Evolutionary conservation across 2,113 vertebrate genomes (phyloP), one percentile per base, ranked within the genome.

Genomic region (Anolis sagrei): DNA sequence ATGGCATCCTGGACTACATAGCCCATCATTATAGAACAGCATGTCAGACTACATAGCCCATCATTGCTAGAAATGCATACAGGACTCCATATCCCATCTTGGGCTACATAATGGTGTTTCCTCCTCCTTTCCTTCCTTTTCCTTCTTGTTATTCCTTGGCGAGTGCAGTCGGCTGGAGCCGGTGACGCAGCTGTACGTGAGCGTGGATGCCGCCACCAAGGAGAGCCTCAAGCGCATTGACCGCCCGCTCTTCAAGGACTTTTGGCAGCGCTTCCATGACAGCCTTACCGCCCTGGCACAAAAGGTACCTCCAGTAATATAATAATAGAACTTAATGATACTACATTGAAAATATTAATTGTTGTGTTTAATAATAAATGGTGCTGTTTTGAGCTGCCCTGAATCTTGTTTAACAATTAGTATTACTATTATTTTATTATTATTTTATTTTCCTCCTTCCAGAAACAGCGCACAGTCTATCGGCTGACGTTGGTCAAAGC

Each of bases 131-230:
- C 25, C 29, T 2, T 9, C 7, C 64, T 27, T 23, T 23, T 64
- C 62, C 49, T 51, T 51, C 49, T 10, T 10, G 10, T 10, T 51
- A 7, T 51, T 25, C 94, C 68, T 75, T 48, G 81, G 99, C 98
- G 96, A 97, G 51, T 86, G 39, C 39, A 44, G 39, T 2, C 3
- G 39, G 39, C 97, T 99, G 81, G 97, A 95, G 87, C 98, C 98
- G 1, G 98, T 99, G 14, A 99, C 98, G 0, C 98, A 99, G 96
- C 92, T 99, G 18, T 99, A 99, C 1, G 98, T 99, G 70, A 99
- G 98, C 0, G 97, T 99, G 91, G 98, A 98, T 34, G 98, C 98
- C 84, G 98, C 98, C 95, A 99, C 98, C 92, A 97, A 95, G 92
- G 98, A 98, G 3, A 98, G 98, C 82, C 96, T 99, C 91, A 98